Conservation (phyloP, 2,113 vertebrate species). For the Ciconia maguari region DNA sequence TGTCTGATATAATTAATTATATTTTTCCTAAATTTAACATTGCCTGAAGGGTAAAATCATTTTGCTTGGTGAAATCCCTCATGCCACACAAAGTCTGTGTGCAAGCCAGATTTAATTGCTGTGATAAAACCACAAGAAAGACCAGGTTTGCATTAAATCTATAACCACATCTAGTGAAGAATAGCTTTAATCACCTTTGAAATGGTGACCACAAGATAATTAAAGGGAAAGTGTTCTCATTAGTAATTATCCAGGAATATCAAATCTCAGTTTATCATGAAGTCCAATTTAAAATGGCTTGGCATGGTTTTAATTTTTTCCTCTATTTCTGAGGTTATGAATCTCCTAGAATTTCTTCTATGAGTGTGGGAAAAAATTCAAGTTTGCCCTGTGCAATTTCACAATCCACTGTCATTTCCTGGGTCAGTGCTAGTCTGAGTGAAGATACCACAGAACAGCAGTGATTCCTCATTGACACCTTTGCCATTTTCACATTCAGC, state of each 20-base stretch:
- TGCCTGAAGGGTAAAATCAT: constrained; percentile 84
- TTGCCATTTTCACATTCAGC: not conserved
- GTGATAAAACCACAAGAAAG: constrained; percentile 96
- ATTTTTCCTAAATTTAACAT: constrained; percentile 92
- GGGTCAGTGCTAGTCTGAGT: not conserved
- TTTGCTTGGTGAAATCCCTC: constrained; percentile 84
- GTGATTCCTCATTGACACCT: not conserved
- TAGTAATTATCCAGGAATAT: constrained; percentile 82
- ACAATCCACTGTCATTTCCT: not conserved
- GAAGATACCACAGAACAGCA: not conserved
- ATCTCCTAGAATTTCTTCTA: constrained; percentile 24
- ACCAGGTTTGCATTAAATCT: constrained; percentile 93
- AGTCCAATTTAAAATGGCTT: constrained; percentile 70
- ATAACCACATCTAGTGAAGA: constrained; percentile 87
- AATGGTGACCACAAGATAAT: constrained; percentile 94
- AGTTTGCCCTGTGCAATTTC: not conserved
- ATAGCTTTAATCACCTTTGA: constrained; percentile 90
- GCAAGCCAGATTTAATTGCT: constrained; percentile 94
- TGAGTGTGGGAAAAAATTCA: not conserved
- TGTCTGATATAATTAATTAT: constrained; percentile 94
- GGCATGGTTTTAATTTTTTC: constrained; percentile 37
- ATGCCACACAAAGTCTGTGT: constrained; percentile 89
- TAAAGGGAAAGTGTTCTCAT: constrained; percentile 90
- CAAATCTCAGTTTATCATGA: constrained; percentile 75
- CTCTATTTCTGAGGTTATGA: constrained; percentile 20